phyloP scores from a whole-genome alignment of 2,888 invertebrate species.

The Nomada ferruginata region DNA sequence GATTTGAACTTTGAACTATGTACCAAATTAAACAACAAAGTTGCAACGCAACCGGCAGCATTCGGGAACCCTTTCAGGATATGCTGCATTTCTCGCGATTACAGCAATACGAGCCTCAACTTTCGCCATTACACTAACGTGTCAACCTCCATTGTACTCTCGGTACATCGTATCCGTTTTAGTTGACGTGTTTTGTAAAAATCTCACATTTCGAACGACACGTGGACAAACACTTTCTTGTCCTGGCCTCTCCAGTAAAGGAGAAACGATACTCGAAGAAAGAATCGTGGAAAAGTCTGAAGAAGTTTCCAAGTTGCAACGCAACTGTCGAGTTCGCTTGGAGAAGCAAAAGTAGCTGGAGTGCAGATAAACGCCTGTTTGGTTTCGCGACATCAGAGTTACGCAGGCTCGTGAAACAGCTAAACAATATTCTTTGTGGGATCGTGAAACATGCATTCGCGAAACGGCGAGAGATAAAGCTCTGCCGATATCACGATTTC shows the following conservation, averaged over 20 bases:
- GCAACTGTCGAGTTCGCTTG: not conserved
- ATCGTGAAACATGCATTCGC: not conserved
- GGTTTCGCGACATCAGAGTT: not conserved
- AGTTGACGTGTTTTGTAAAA: constrained; percentile 14
- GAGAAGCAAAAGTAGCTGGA: not conserved
- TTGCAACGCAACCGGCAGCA: not conserved
- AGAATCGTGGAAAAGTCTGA: not conserved
- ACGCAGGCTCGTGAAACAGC: not conserved
- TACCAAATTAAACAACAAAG: constrained; percentile 22
- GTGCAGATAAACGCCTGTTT: not conserved
- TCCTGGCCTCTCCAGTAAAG: no score
- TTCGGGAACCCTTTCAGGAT: not conserved
- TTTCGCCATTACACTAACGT: not conserved
- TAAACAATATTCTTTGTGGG: not conserved
- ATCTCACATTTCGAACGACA: not conserved
- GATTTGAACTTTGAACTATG: not conserved
- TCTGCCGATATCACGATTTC: constrained; percentile 10
- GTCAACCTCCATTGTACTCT: not conserved
- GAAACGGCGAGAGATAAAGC: constrained; percentile 3
- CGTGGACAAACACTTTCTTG: not conserved
- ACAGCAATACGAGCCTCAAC: not conserved
- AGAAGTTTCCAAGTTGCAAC: not conserved
- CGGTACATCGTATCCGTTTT: constrained; percentile 1
- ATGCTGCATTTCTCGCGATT: not conserved
- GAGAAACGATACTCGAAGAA: not conserved